These are phyloP conservation scores for Tetramorium alpestre DNA, from an alignment of 1,140 invertebrate genomes.

Conservation along the genomic window DNA sequence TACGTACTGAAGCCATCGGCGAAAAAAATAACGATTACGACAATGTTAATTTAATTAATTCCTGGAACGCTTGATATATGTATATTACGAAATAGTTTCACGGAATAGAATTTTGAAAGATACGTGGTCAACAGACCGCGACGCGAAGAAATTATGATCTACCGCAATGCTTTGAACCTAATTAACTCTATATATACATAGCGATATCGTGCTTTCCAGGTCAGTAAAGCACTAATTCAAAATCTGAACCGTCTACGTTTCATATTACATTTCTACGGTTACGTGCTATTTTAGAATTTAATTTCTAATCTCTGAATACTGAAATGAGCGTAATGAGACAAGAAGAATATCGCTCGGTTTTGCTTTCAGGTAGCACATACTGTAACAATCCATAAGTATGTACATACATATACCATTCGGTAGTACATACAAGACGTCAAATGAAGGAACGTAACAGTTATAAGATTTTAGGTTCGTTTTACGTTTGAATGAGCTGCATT, in stretches of 20 bases:
- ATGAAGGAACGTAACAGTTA: background rate
- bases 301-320: background rate
- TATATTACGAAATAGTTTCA: background rate
- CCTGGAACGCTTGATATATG: background rate
- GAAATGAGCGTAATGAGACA: background rate
- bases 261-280: background rate
- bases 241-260: background rate
- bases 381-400: background rate
- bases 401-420: background rate
- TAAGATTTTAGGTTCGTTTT: background rate
- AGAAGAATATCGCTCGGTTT: background rate
- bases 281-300: background rate
- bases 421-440: background rate
- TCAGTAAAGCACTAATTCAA: conserved; percentile 18
- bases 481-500: background rate
- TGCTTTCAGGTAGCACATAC: background rate
- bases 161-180: conserved; percentile 3
- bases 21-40: background rate
- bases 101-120: background rate
- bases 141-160: conserved; percentile 16
- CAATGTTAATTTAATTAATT: conserved; percentile 20
- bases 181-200: background rate
- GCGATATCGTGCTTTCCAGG: conserved; percentile 11
- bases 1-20: too few relatives aligned
- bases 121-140: background rate